These are phyloP conservation scores for Numida meleagris DNA, from an alignment of 2,113 vertebrate genomes.

Conservation along the genomic window DNA sequence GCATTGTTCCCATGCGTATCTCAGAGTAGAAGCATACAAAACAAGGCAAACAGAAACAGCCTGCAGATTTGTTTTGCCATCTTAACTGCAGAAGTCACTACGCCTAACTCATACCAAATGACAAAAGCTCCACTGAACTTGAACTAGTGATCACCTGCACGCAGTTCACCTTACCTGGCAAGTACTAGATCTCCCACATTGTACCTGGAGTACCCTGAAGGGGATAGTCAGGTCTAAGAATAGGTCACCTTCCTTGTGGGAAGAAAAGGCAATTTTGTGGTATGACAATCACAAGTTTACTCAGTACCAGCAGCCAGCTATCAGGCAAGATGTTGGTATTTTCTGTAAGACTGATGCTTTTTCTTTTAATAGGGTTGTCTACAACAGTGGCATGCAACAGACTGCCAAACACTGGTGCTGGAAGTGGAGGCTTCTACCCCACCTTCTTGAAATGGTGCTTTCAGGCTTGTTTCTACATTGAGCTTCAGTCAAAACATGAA, in stretches of 20 bases:
- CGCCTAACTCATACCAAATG: background rate
- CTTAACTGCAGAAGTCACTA: background rate
- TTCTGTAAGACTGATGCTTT: background rate
- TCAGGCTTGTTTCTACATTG: background rate
- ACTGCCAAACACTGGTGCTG: background rate
- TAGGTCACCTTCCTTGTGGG: background rate
- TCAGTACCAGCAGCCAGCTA: background rate
- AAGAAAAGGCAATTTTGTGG: background rate
- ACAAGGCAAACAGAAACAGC: background rate
- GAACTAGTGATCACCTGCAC: background rate
- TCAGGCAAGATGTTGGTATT: background rate
- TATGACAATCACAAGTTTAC: background rate
- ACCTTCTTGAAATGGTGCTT: background rate
- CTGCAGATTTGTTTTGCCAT: background rate
- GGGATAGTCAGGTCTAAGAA: background rate
- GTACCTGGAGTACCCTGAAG: background rate
- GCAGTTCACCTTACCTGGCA: background rate
- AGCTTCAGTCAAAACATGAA: background rate
- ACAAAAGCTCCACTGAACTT: background rate
- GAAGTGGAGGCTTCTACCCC: rapidly evolving
- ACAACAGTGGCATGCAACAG: background rate
- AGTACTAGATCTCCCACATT: background rate
- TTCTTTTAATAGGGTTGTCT: background rate
- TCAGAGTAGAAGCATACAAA: background rate
- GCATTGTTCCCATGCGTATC: background rate